Conservation (phyloP, 2,888 invertebrate genomes). For the Orgyia antiqua region DNA sequence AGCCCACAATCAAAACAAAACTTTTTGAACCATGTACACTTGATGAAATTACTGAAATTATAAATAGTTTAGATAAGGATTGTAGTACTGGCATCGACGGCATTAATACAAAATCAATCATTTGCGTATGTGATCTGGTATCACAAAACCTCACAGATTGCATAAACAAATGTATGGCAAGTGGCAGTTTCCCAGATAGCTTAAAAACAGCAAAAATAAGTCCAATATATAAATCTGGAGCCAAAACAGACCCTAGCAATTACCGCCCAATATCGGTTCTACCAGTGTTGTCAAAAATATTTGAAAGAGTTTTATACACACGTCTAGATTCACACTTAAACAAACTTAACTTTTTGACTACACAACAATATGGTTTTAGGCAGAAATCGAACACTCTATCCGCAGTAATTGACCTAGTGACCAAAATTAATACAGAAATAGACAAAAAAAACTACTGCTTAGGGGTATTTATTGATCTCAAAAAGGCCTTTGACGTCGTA, state of each 20-base stretch:
- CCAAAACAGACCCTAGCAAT: conserved; percentile 1
- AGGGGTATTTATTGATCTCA: no score
- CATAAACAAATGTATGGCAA: conserved; percentile 1
- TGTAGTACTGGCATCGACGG: background rate
- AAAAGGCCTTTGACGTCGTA: no score
- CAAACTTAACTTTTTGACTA: background rate
- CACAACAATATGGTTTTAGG: background rate
- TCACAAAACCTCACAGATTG: background rate
- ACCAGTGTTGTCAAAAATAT: conserved; percentile 6
- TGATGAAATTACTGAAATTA: background rate
- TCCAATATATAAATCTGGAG: conserved; percentile 1
- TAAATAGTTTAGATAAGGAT: background rate
- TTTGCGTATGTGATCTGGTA: background rate
- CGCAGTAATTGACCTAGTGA: background rate
- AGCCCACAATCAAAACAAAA: no score
- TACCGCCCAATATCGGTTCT: conserved; percentile 5
- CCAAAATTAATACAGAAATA: background rate
- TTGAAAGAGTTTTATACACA: conserved; percentile 1
- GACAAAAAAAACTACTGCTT: background rate
- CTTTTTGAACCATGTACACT: background rate
- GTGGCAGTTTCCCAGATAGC: conserved; percentile 2
- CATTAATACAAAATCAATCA: background rate
- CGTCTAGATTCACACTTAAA: background rate
- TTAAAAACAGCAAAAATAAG: conserved; percentile 3
- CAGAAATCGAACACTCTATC: background rate